These are phyloP conservation scores for Trigoniulus corallinus DNA, from an alignment of 1,140 invertebrate species.

Conservation along the genomic window DNA sequence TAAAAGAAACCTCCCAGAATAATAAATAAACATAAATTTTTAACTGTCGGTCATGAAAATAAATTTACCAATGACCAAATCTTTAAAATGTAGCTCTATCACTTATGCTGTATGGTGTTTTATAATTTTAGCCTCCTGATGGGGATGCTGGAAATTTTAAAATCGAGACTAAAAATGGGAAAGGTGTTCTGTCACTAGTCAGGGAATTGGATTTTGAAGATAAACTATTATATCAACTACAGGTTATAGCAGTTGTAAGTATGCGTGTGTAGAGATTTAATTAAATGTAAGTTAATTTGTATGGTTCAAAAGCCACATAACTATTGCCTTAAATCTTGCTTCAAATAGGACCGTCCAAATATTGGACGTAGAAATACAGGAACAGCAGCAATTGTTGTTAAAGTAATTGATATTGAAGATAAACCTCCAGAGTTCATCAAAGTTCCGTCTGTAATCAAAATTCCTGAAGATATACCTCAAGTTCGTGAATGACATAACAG, in stretches of 20 bases:
- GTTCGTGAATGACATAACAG: slow-evolving; percentile 60
- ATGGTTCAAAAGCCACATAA: neutral
- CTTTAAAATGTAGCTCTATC: no score
- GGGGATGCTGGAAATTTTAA: slow-evolving; percentile 56
- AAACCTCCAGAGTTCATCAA: slow-evolving; percentile 76
- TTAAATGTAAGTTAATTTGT: neutral
- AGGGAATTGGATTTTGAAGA: slow-evolving; percentile 68
- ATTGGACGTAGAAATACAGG: slow-evolving; percentile 44
- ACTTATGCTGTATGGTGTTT: no score
- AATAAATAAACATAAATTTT: neutral
- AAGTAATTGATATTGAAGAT: slow-evolving; percentile 76
- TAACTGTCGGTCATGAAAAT: slow-evolving; percentile 2
- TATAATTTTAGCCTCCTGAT: slow-evolving; percentile 60
- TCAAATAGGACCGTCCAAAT: slow-evolving; percentile 16
- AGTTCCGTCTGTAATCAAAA: slow-evolving; percentile 65
- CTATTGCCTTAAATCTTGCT: slow-evolving; percentile 1
- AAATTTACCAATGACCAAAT: slow-evolving; percentile 2
- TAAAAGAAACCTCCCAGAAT: no score
- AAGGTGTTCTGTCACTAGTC: slow-evolving; percentile 63
- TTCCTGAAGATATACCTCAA: slow-evolving; percentile 64
- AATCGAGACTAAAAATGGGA: slow-evolving; percentile 65
- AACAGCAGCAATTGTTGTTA: slow-evolving; percentile 68
- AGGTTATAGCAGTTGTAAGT: slow-evolving; percentile 53
- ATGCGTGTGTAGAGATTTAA: neutral
- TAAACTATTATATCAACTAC: slow-evolving; percentile 70